A percentile compares a stretch with the other conserved stretches of the same genome.
phyloP scores from a whole-genome alignment of 2,797 vertebrate species.

The Picus viridis region DNA sequence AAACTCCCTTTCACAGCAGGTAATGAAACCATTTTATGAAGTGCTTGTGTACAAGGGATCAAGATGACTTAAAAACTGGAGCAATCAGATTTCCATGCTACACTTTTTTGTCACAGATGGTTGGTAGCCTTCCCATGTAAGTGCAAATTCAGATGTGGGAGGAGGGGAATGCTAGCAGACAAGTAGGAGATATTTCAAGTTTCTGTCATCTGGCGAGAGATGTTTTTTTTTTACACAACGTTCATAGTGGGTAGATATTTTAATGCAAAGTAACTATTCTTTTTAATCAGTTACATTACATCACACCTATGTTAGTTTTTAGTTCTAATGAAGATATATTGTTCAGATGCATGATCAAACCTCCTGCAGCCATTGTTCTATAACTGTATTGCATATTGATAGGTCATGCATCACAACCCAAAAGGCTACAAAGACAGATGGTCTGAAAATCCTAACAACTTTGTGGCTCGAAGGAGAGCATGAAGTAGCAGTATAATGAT shows the following conservation, averaged over 20 bases:
- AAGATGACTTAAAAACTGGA: not conserved
- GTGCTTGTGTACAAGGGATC: not conserved
- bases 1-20: not conserved
- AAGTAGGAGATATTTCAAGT: not conserved
- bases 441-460: not conserved
- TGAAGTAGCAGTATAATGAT: not conserved
- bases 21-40: not conserved
- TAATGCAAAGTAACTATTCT: not conserved
- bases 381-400: not conserved
- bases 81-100: not conserved
- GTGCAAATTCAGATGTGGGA: not conserved
- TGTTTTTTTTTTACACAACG: not conserved
- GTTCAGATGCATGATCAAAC: not conserved
- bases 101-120: not conserved
- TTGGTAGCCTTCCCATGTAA: not conserved
- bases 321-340: not conserved
- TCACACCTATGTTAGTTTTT: not conserved
- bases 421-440: not conserved
- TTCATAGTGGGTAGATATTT: not conserved
- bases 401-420: not conserved
- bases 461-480: not conserved
- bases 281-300: not conserved
- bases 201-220: not conserved
- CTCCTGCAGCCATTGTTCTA: not conserved
- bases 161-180: not conserved